These are phyloP conservation scores for Dicyrtomina minuta DNA, from an alignment of 2,888 invertebrate genomes.

Conservation along the genomic window DNA sequence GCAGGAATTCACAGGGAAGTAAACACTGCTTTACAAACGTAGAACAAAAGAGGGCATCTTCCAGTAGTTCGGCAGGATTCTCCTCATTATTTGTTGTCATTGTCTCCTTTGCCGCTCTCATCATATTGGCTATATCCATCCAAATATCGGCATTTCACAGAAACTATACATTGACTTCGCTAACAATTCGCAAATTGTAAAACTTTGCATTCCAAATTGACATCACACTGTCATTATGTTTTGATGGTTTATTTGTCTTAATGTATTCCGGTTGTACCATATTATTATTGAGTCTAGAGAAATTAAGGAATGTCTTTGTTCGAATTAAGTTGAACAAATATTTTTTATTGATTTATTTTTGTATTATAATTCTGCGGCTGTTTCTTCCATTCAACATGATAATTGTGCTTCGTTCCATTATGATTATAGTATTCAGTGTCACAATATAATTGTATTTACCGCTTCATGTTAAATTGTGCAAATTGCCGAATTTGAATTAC, in stretches of 20 bases:
- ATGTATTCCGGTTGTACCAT: background rate
- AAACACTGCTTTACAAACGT: conserved; percentile 76
- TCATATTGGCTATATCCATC: background rate
- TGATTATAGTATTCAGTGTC: too few species aligned
- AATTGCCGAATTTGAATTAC: too few species aligned
- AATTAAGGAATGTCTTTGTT: background rate
- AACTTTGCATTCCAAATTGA: conserved; percentile 1
- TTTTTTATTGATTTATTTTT: conserved; percentile 1
- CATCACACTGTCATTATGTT: background rate
- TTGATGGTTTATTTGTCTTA: too few species aligned
- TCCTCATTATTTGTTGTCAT: background rate
- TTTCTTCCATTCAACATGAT: too few species aligned
- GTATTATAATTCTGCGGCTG: background rate
- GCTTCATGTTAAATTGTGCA: too few species aligned
- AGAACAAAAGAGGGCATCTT: conserved; percentile 55
- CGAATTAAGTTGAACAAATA: background rate
- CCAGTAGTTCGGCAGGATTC: background rate
- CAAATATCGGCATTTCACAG: background rate
- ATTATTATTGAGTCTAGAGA: background rate
- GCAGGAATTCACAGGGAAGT: conserved; percentile 76
- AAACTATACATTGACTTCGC: background rate
- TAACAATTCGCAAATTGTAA: conserved; percentile 8
- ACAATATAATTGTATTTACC: too few species aligned
- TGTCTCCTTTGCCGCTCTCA: background rate
- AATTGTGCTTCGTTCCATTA: too few species aligned